Conservation (phyloP, 2,113 vertebrate species). For the Hymenochirus boettgeri region DNA sequence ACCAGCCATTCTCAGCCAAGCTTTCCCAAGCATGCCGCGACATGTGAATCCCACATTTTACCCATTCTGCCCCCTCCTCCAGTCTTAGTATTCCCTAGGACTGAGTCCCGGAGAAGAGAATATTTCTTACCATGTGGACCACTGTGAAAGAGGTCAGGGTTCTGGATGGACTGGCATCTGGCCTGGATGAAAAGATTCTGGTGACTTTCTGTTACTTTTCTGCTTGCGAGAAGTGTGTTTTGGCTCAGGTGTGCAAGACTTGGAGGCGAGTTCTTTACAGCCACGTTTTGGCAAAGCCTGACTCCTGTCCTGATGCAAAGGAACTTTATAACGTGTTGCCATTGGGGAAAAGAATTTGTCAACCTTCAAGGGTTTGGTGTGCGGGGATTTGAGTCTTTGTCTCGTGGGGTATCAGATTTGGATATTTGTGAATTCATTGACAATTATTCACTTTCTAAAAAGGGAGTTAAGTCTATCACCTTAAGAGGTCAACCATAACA, state of each 20-base stretch:
- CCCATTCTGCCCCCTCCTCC: constrained; percentile 72
- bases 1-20: constrained; percentile 78
- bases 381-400: constrained; percentile 93
- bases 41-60: constrained; percentile 50
- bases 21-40: constrained; percentile 77
- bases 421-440: constrained; percentile 99
- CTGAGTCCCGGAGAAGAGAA: constrained; percentile 62
- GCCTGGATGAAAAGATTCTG: constrained; percentile 94
- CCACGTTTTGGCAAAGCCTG: constrained; percentile 84
- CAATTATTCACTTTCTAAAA: constrained; percentile 97
- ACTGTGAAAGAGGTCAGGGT: constrained; percentile 61
- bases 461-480: constrained; percentile 93
- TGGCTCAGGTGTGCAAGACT: constrained; percentile 94
- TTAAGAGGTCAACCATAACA: constrained; percentile 96
- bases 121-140: constrained; percentile 63
- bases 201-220: constrained; percentile 97
- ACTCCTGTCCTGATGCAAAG: too few relatives aligned
- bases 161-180: constrained; percentile 75
- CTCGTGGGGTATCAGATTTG: constrained; percentile 91
- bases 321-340: constrained; percentile 90
- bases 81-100: constrained; percentile 56
- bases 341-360: constrained; percentile 87
- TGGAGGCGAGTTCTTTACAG: constrained; percentile 96
- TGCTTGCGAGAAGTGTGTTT: constrained; percentile 85
- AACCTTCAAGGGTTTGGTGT: constrained; percentile 91